Base-by-base conservation (phyloP, 1,140 invertebrate species). In the Cotesia chilonis region DNA sequence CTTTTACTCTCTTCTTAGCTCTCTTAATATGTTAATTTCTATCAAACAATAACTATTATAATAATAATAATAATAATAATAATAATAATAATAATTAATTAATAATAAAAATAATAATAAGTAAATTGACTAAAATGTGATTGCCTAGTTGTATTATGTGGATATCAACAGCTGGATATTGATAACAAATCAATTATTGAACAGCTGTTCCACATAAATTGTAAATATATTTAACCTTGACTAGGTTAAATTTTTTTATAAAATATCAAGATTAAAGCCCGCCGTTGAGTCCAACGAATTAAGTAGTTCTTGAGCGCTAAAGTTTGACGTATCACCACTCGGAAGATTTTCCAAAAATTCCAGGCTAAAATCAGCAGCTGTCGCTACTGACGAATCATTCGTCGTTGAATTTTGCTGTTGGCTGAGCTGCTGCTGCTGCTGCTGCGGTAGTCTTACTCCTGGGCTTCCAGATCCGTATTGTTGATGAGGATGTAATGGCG, bases 261-360 rank as follows among this genome's bases (percentile, higher is more conserved):
- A 79, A 78, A 87, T 87, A 75, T 88, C 88, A 74, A 89, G 83
- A 80, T 89, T 90, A 77, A 91, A 90, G 55, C 85, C 84, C 57
- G 87, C 83, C 77, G 88, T 87, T 60, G 87, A 88, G 74, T 90
- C 89, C 60, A 90, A 87, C 3, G 93, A 94, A 83, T 91, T 94
- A 77, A 94, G 89, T 72, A 94, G 83, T 77, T 94, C 93, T 82
- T 94, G 93, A 60, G 92, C 92, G 73, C 91, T 92, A 79, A 93
- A 91, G 74, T 90, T 91, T 75, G 89, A 89, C 55, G 91, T 88
- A 78, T 93, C 92, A 20, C 88, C 89, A 66, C 91, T 88, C 52
- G 92, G 91, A 80, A 94, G 88, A 83, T 92, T 92, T 78, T 94
- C 93, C n/a, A 94, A 85, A 84, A 94, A 93, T 87, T 94, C 93